Evolutionary conservation across 1,140 invertebrate genomes (phyloP).

Genomic region (Cotesia vestalis): DNA sequence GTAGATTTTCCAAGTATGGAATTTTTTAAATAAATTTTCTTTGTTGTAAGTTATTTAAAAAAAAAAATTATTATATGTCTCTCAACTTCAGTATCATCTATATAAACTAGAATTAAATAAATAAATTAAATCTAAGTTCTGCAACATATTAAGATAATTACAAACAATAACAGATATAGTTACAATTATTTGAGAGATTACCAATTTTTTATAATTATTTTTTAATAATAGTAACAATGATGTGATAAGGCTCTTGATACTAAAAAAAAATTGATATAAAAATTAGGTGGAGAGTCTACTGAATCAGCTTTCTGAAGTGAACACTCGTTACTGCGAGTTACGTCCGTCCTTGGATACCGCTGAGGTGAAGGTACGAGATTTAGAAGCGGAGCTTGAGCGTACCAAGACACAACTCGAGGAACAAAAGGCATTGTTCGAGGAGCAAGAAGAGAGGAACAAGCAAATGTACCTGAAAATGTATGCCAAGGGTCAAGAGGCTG

Average conservation of each 20-base stretch:
- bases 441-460: constrained; percentile 79
- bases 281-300: constrained; percentile 74
- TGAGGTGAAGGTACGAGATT: constrained; percentile 72
- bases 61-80: no score
- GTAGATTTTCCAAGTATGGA: no score
- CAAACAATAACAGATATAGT: no score
- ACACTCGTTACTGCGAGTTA: constrained; percentile 76
- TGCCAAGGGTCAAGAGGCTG: constrained; percentile 81
- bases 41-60: no score
- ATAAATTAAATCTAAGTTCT: no score
- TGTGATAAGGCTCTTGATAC: background rate
- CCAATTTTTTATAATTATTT: background rate
- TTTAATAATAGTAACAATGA: no score
- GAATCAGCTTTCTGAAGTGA: constrained; percentile 81
- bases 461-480: constrained; percentile 85
- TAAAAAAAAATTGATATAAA: background rate
- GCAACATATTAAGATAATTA: no score
- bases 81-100: no score
- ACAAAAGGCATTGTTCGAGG: constrained; percentile 60
- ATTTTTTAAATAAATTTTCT: no score
- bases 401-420: constrained; percentile 71
- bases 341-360: constrained; percentile 67
- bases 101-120: no score
- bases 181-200: no score
- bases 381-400: constrained; percentile 76